A percentile compares a stretch with the other conserved stretches of the same genome.
These are phyloP conservation scores for Venturia canescens DNA, from an alignment of 1,140 invertebrate genomes.

Conservation along the genomic window DNA sequence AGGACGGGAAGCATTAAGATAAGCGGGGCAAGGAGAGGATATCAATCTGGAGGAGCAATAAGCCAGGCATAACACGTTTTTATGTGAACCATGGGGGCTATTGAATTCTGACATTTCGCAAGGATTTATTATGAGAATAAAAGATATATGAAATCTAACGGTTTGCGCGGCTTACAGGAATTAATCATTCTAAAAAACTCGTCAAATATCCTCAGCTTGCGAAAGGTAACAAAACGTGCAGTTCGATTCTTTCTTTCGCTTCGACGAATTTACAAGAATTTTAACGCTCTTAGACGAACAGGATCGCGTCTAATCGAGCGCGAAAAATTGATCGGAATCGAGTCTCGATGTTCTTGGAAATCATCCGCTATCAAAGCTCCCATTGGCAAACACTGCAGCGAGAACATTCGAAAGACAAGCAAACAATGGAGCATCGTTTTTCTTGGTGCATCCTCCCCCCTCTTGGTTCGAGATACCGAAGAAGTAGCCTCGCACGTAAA, in stretches of 20 bases:
- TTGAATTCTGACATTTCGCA: constrained; percentile 15
- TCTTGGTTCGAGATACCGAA: background rate
- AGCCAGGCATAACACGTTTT: constrained; percentile 38
- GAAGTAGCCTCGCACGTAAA: background rate
- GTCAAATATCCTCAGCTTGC: background rate
- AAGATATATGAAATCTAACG: background rate
- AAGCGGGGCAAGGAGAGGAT: background rate
- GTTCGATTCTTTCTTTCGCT: no score
- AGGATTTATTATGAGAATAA: constrained; percentile 26
- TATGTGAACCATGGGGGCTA: constrained; percentile 28
- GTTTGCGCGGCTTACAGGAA: background rate
- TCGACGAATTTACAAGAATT: no score
- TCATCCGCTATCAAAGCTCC: no score
- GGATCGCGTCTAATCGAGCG: no score
- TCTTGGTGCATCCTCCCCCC: background rate
- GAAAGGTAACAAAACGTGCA: background rate
- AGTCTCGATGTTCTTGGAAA: no score
- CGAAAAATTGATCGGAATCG: no score
- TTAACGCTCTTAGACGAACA: no score
- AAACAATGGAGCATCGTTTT: background rate
- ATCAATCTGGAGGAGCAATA: constrained; percentile 38
- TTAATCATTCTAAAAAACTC: background rate
- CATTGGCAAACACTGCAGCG: background rate
- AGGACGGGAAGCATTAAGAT: background rate
- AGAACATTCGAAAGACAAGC: background rate